phyloP scores from a whole-genome alignment of 2,888 invertebrate genomes.

The Sarcophaga rosellei region DNA sequence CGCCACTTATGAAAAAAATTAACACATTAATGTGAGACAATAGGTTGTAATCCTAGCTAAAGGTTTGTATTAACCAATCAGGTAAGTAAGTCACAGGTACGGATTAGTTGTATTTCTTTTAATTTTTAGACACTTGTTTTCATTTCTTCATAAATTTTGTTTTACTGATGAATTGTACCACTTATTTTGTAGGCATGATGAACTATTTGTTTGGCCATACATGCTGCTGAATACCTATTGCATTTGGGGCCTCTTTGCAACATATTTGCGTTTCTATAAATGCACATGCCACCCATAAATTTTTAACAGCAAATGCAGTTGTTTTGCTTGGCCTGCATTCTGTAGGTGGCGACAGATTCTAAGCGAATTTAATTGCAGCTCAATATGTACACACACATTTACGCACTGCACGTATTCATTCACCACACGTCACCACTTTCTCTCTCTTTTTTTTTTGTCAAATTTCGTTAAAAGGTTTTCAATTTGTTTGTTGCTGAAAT shows the following conservation, averaged over 20 bases:
- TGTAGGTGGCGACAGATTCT: slow-evolving; percentile 43
- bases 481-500: no score
- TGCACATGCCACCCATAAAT: slow-evolving; percentile 59
- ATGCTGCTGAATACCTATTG: slow-evolving; percentile 23
- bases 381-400: slow-evolving; percentile 1
- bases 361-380: slow-evolving; percentile 25
- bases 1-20: no score
- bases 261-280: slow-evolving; percentile 61
- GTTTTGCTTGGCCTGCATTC: slow-evolving; percentile 44
- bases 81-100: no score
- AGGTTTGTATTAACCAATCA: no score
- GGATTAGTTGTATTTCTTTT: no score
- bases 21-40: no score
- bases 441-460: no score
- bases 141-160: background rate
- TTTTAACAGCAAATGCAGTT: slow-evolving; percentile 61
- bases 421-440: slow-evolving; percentile 16
- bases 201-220: background rate
- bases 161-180: background rate
- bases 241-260: slow-evolving; percentile 21
- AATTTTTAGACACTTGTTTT: no score
- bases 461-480: no score
- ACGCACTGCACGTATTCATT: no score
- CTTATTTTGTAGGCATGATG: background rate
- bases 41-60: no score